Evolutionary conservation across 2,888 invertebrate genomes (phyloP), one percentile per base, ranked within the genome.

Genomic region (Plusia festucae): DNA sequence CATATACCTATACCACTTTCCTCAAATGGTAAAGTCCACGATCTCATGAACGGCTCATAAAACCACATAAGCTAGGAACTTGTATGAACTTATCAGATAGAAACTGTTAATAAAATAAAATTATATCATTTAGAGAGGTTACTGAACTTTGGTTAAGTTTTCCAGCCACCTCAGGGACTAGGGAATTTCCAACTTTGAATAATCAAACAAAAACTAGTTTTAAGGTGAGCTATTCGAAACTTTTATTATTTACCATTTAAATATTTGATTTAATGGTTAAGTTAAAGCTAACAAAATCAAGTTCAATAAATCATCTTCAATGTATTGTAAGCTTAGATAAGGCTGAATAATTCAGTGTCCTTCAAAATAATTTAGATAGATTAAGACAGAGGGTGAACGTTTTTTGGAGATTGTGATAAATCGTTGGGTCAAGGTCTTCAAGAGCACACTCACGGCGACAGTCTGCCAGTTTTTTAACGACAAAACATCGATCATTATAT

Each of bases 381-480:
- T 74, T 58, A 20, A 60, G 51, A 46, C 46, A 46, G 46, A 46
- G 46, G 66, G 18, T 44, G 62, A 34, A 24, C 20, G 20, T 60
- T 78, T 66, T 70, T 68, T 51, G 55, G 58, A 55, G 51, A 78
- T 68, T 24, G 65, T 68, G 73, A 78, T 78, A 63, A 71, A 79
- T 76, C 56, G 16, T 27, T 30, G 13, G 49, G 30, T 56, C 46
- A 16, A 59, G 7, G 40, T 51, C 60, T 76, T 16, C 51, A 32
- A 61, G 44, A 70, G 65, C 54, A 61, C 54, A 16, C 68, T 57
- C 53, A 53, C 34, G 34, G 20, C 51, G 60, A 7, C 54, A 60
- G 34, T 15, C 16, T 16, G 22, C 27, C 44, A 18, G 32, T 49
- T 62, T 62, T 63, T 64, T 49, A 18, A 27, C 24, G 58, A 60